These are phyloP conservation scores for Ruditapes philippinarum DNA, from an alignment of 1,140 invertebrate species.

Conservation along the genomic window DNA sequence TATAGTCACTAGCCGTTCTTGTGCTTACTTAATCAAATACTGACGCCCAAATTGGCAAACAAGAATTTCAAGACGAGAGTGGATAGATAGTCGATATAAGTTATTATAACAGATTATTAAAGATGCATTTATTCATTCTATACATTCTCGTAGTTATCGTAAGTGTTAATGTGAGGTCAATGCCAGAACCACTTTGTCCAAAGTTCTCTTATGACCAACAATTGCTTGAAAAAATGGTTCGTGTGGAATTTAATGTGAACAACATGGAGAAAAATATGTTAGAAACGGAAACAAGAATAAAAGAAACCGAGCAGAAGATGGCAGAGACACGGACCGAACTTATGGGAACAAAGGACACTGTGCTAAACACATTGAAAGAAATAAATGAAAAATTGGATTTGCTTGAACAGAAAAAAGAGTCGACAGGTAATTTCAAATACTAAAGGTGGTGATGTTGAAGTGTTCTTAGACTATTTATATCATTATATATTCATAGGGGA, in stretches of 20 bases:
- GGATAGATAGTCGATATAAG: too few species aligned
- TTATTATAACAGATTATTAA: too few species aligned
- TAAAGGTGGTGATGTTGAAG: too few species aligned
- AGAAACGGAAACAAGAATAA: neutral
- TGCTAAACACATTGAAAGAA: neutral
- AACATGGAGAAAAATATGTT: neutral
- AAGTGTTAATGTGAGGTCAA: neutral
- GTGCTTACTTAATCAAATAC: too few species aligned
- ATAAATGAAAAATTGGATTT: neutral
- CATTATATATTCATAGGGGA: too few species aligned
- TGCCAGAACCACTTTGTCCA: constrained; percentile 2
- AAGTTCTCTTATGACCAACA: constrained; percentile 10
- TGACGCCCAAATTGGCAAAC: too few species aligned
- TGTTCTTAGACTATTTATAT: too few species aligned
- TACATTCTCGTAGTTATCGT: neutral
- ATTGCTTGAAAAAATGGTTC: neutral
- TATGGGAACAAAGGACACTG: neutral
- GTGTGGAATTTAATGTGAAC: neutral
- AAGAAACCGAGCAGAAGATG: neutral
- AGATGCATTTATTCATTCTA: too few species aligned
- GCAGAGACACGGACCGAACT: neutral
- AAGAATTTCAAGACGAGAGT: too few species aligned
- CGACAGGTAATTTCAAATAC: neutral
- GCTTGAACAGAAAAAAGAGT: neutral
- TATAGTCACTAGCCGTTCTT: too few species aligned